These are phyloP conservation scores for Tachina lurida DNA, from an alignment of 2,888 invertebrate genomes.

Conservation along the genomic window DNA sequence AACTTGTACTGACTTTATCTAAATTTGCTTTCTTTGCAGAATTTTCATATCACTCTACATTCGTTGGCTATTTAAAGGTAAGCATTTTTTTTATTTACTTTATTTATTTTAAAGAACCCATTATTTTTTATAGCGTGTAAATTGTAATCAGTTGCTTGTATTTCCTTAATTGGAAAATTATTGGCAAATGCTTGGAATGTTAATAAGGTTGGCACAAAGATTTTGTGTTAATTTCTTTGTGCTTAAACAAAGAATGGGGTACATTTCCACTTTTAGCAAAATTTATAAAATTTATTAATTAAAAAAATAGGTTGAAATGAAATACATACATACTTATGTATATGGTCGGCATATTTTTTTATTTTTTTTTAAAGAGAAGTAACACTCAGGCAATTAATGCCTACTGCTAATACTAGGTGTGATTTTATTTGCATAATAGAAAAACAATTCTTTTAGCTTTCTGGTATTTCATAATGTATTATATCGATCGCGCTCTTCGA, in stretches of 20 bases:
- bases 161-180: background rate
- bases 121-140: background rate
- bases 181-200: conserved; percentile 1
- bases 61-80: conserved; percentile 47
- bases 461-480: too few species aligned
- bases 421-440: too few species aligned
- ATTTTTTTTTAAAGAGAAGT: too few species aligned
- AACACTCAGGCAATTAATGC: too few species aligned
- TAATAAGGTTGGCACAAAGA: background rate
- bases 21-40: conserved; percentile 23
- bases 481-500: too few species aligned
- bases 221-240: background rate
- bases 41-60: conserved; percentile 17
- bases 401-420: too few species aligned
- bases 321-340: too few species aligned
- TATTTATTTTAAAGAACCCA: background rate
- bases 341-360: too few species aligned
- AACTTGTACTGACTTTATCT: conserved; percentile 13
- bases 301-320: too few species aligned
- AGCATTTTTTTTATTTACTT: background rate
- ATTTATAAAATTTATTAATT: too few species aligned
- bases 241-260: background rate
- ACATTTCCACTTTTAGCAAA: background rate
- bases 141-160: background rate
- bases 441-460: too few species aligned